phyloP scores from a whole-genome alignment of 2,888 invertebrate species.

The Drosophila cognata region DNA sequence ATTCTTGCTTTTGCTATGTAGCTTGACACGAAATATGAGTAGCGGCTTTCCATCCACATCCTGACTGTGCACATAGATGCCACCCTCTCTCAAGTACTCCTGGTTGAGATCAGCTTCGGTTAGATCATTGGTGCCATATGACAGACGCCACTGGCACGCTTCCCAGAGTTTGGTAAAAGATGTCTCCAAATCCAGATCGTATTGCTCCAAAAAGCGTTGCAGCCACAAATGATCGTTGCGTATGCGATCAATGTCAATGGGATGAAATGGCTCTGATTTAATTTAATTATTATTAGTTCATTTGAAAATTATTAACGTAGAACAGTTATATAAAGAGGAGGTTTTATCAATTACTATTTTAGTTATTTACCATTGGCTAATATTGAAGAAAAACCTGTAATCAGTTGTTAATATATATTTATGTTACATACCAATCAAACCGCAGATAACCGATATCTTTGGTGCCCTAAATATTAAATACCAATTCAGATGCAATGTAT shows the following conservation, averaged over 20 bases:
- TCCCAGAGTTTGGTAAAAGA: conserved; percentile 92
- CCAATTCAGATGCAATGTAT: neutral
- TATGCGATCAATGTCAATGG: conserved; percentile 89
- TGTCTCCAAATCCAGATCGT: conserved; percentile 89
- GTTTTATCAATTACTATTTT: neutral
- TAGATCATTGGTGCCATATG: conserved; percentile 91
- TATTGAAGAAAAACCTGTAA: neutral
- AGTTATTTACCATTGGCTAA: neutral
- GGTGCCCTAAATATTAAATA: neutral
- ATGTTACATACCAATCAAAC: neutral
- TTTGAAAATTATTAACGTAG: neutral
- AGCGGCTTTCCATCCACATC: conserved; percentile 93
- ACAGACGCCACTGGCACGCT: conserved; percentile 92
- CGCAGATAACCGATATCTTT: neutral
- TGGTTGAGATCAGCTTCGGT: conserved; percentile 89
- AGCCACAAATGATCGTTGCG: conserved; percentile 90
- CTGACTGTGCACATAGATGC: conserved; percentile 90
- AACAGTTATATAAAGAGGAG: neutral
- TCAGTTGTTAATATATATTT: neutral
- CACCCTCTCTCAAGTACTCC: conserved; percentile 91
- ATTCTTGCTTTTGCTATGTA: conserved; percentile 91
- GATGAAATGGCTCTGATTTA: conserved; percentile 85
- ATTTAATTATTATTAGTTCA: neutral
- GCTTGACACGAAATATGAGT: conserved; percentile 92
- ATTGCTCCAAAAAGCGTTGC: conserved; percentile 89